Conservation (phyloP, 2,888 invertebrate species). For the Ochlodes sylvanus region DNA sequence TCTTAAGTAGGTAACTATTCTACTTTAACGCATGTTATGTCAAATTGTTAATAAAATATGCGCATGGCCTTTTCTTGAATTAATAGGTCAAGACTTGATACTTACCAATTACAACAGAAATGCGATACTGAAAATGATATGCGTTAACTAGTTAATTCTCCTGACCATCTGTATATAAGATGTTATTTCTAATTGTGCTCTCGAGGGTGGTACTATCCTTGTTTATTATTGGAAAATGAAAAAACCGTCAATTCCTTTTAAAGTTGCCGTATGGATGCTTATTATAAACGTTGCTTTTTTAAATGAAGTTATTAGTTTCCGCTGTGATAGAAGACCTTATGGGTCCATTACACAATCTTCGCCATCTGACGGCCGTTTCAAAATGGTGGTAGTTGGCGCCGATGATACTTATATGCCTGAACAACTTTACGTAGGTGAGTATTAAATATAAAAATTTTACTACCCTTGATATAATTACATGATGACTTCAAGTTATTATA, state of each 20-base stretch:
- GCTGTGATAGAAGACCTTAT: conserved; percentile 73
- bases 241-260: background rate
- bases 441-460: background rate
- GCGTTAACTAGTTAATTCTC: conserved; percentile 5
- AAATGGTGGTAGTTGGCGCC: conserved; percentile 57
- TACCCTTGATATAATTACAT: too few relatives aligned
- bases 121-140: conserved; percentile 25
- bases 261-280: conserved; percentile 7
- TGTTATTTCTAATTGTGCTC: conserved; percentile 9
- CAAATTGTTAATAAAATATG: conserved; percentile 23
- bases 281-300: conserved; percentile 23
- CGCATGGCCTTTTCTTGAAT: conserved; percentile 17
- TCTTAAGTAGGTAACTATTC: too few relatives aligned
- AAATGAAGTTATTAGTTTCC: conserved; percentile 51
- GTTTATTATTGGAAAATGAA: background rate
- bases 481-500: too few relatives aligned
- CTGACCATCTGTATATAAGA: conserved; percentile 2
- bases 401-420: conserved; percentile 70
- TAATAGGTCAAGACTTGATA: conserved; percentile 24
- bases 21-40: background rate
- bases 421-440: conserved; percentile 68
- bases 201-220: too few relatives aligned
- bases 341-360: conserved; percentile 65
- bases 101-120: conserved; percentile 23
- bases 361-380: conserved; percentile 69